A percentile compares a stretch with the other conserved stretches of the same genome.
Evolutionary conservation across 2,888 invertebrate genomes (phyloP).

Genomic region (Ditylenchus weischeri): DNA sequence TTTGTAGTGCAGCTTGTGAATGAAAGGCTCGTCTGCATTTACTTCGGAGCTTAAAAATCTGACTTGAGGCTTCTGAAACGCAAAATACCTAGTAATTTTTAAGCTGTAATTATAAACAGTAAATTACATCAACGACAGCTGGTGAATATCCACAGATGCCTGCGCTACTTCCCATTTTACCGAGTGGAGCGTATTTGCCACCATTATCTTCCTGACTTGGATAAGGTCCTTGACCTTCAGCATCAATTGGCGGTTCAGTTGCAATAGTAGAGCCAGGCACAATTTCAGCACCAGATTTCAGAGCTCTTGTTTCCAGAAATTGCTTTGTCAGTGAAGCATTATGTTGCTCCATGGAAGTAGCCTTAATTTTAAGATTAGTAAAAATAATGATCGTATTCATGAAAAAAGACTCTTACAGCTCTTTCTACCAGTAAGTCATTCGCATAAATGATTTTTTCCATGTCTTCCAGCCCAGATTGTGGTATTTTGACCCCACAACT

Average conservation of each 20-base stretch:
- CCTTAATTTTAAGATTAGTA: constrained; percentile 12
- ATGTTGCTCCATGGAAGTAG: constrained; percentile 18
- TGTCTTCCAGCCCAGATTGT: constrained; percentile 19
- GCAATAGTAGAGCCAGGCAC: constrained; percentile 10
- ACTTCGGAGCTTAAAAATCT: constrained; percentile 30
- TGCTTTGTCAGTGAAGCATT: constrained; percentile 14
- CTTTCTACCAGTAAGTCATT: constrained; percentile 49
- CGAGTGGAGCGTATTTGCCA: constrained; percentile 10
- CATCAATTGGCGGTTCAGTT: neutral
- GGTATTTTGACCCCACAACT: constrained; percentile 14
- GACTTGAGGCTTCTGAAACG: constrained; percentile 30
- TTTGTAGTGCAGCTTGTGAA: constrained; percentile 38
- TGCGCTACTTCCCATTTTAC: too few species aligned
- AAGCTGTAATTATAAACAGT: neutral
- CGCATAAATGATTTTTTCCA: constrained; percentile 41
- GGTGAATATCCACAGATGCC: too few species aligned
- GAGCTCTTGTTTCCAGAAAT: constrained; percentile 1
- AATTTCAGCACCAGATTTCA: constrained; percentile 21
- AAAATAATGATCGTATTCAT: too few species aligned
- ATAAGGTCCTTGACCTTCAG: neutral
- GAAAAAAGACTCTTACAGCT: constrained; percentile 29
- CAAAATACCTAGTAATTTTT: neutral
- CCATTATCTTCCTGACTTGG: constrained; percentile 5
- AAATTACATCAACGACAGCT: neutral
- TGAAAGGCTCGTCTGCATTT: constrained; percentile 41